Base-by-base conservation (phyloP, 2,113 vertebrate species). In the Psettodes erumei region DNA sequence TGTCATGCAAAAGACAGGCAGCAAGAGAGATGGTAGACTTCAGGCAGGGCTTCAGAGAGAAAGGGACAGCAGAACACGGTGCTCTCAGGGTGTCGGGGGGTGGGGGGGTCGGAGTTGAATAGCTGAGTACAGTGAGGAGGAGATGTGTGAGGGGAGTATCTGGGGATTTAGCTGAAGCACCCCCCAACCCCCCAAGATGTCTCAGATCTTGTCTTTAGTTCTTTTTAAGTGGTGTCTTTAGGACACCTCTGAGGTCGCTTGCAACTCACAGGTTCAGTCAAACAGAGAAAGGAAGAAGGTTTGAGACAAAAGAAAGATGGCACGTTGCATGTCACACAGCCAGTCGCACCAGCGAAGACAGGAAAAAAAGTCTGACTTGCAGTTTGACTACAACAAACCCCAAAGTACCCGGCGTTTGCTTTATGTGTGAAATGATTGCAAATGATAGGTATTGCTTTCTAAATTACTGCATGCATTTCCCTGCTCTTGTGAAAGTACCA, bases 1-100 rank as follows among this genome's bases (percentile, higher is more conserved):
- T 95, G 93, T 94, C 82, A 94, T 95, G 94, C 90, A 92, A 94
- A 94, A 91, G 73, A 55, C 55, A 72, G 88, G 82, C 85, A 88
- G 80, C 63, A 53, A 88, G 89, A 83, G 86, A 92, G 89, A 91
- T 85, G 88, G 91, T 71, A 84, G 80, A 86, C 74, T 58, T 58
- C 9, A 88, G 81, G 84, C 61, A 43, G 53, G 48, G 77, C 75
- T 83, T 83, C 61, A 75, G 77, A 79, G 82, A 74, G 79, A 82
- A 65, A 79, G 80, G 71, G 67, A 84, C 51, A 72, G 79, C 40
- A 63, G 84, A 84, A 76, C 55, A 15, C 70, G 60, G 56, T 62
- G 32, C 75, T 83, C 73, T 75, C 42, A 58, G 85, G 88, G 82
- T 25, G 42, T 4, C 50, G 65, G 51, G n/a, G 40, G 8, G 37